These are phyloP conservation scores for Coelopa pilipes DNA, from an alignment of 2,888 invertebrate species.

Conservation along the genomic window DNA sequence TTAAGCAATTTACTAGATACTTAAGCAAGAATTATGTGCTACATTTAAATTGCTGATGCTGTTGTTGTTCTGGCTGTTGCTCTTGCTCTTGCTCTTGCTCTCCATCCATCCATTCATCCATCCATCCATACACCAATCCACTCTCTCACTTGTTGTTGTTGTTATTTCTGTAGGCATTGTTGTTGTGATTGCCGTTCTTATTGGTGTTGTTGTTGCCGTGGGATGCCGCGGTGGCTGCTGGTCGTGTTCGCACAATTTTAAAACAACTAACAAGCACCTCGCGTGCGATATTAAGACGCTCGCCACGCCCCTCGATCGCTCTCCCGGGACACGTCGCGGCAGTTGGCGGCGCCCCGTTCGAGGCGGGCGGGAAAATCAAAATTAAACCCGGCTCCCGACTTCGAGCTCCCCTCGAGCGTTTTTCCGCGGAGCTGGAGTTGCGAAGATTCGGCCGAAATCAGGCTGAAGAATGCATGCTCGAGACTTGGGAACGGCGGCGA, in stretches of 20 bases:
- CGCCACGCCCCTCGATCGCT: not conserved
- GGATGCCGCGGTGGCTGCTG: not conserved
- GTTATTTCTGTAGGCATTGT: not conserved
- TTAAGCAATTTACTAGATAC: constrained; percentile 66
- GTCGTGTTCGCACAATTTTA: constrained; percentile 20
- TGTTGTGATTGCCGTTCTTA: constrained; percentile 8
- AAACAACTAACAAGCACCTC: constrained; percentile 28
- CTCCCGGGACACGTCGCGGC: not conserved
- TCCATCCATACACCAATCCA: not conserved
- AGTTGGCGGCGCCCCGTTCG: not conserved
- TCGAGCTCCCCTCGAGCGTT: too few species aligned
- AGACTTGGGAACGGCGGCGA: too few species aligned
- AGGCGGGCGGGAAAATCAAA: not conserved
- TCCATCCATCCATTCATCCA: not conserved
- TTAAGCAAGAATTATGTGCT: constrained; percentile 64
- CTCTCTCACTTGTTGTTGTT: too few species aligned
- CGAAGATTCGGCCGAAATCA: too few species aligned
- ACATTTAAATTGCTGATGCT: constrained; percentile 49
- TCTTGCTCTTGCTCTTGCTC: not conserved
- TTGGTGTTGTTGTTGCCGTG: not conserved
- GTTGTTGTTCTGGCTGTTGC: constrained; percentile 6
- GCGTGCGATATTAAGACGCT: constrained; percentile 15
- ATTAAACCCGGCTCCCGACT: too few species aligned
- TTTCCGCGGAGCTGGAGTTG: too few species aligned
- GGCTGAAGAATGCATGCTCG: too few species aligned